A percentile compares a stretch with the other conserved stretches of the same genome.
Evolutionary conservation across 2,888 invertebrate species (phyloP).

Genomic region (Rugalucina vietnamica): DNA sequence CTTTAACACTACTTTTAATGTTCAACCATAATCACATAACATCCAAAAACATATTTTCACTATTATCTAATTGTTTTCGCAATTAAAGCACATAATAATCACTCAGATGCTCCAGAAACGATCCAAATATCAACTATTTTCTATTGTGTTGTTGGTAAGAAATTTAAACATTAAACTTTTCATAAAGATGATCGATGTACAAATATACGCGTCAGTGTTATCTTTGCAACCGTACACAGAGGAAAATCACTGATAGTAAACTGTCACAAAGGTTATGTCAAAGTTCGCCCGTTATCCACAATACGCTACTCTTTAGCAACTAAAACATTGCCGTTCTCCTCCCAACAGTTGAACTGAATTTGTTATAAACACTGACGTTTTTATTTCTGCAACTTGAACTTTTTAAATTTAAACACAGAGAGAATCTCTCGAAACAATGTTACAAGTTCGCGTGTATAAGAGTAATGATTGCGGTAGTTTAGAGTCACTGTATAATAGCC

Average conservation of each 20-base stretch:
- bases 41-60: too few relatives aligned
- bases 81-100: too few relatives aligned
- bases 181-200: not conserved
- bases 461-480: not conserved
- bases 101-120: too few relatives aligned
- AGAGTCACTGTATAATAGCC: not conserved
- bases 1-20: too few relatives aligned
- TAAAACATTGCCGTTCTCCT: not conserved
- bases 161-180: too few relatives aligned
- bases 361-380: not conserved
- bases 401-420: not conserved
- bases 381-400: too few relatives aligned
- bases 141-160: too few relatives aligned
- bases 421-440: not conserved
- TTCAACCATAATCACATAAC: too few relatives aligned
- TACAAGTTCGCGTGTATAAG: not conserved
- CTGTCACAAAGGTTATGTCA: conserved; percentile 11
- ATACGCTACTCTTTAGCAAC: conserved; percentile 13
- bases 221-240: not conserved
- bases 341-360: not conserved
- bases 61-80: too few relatives aligned
- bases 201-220: not conserved
- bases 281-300: conserved; percentile 16
- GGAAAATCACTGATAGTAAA: conserved; percentile 1
- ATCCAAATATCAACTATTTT: too few relatives aligned